Evolutionary conservation across 2,113 vertebrate genomes (phyloP).

Genomic region (Caloenas nicobarica): DNA sequence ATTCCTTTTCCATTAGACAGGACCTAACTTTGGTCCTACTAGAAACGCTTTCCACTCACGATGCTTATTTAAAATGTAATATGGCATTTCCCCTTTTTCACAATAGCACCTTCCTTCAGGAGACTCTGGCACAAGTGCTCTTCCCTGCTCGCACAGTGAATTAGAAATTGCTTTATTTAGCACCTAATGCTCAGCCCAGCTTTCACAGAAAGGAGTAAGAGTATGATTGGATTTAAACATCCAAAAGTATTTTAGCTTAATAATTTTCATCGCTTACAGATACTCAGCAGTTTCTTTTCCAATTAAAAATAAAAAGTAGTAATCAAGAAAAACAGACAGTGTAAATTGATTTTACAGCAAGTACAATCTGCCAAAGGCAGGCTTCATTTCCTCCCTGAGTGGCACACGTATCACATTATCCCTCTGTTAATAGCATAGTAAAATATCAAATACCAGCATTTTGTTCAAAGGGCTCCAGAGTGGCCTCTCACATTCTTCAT

Average conservation of each 20-base stretch:
- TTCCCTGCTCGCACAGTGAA: not conserved
- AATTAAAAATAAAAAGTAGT: not conserved
- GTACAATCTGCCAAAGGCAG: not conserved
- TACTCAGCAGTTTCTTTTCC: not conserved
- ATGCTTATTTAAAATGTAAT: not conserved
- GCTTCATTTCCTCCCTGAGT: not conserved
- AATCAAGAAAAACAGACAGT: not conserved
- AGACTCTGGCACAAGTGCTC: fast-evolving
- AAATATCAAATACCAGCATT: conserved; percentile 21
- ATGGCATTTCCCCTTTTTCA: not conserved
- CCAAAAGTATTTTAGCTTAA: not conserved
- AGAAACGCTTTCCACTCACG: not conserved
- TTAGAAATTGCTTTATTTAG: not conserved
- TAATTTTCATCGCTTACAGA: not conserved
- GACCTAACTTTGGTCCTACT: not conserved
- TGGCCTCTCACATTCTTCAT: not conserved
- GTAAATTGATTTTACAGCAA: conserved; percentile 3
- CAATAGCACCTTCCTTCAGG: not conserved
- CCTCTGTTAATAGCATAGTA: conserved; percentile 25
- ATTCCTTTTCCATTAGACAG: not conserved
- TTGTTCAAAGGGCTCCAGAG: not conserved
- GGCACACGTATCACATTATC: not conserved
- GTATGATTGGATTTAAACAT: not conserved
- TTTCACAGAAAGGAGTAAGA: not conserved
- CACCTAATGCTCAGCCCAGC: not conserved